A percentile compares a stretch with the other conserved stretches of the same genome.
Evolutionary conservation across 2,113 vertebrate genomes (phyloP).

Genomic region (Poeciliopsis retropinna): DNA sequence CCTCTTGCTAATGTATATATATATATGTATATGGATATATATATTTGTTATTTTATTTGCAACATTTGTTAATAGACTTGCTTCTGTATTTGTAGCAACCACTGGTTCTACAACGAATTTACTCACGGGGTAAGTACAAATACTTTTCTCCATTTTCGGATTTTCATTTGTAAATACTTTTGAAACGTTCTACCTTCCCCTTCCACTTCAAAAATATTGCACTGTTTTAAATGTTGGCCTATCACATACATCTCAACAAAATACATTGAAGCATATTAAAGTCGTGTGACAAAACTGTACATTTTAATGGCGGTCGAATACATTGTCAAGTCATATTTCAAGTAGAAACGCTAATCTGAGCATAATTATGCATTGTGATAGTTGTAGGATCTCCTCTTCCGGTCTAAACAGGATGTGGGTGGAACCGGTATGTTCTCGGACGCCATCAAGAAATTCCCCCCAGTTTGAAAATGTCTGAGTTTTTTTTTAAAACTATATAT

Average conservation of each 20-base stretch:
- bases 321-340: background rate
- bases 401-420: conserved; percentile 45
- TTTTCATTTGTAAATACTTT: too few species aligned
- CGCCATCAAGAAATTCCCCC: conserved; percentile 24
- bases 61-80: too few species aligned
- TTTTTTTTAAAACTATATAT: background rate
- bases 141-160: too few species aligned
- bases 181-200: too few species aligned
- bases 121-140: too few species aligned
- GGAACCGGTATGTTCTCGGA: background rate
- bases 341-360: too few species aligned
- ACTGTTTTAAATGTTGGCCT: background rate
- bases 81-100: too few species aligned
- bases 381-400: conserved; percentile 45
- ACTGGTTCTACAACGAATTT: too few species aligned
- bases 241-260: background rate
- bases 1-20: too few species aligned
- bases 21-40: too few species aligned
- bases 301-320: background rate
- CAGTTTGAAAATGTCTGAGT: background rate
- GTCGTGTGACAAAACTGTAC: background rate
- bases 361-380: conserved; percentile 37
- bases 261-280: background rate
- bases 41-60: too few species aligned
- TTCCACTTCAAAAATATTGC: too few species aligned